Evolutionary conservation across 2,797 vertebrate species (phyloP).

Genomic region (Coregonus suidteri): DNA sequence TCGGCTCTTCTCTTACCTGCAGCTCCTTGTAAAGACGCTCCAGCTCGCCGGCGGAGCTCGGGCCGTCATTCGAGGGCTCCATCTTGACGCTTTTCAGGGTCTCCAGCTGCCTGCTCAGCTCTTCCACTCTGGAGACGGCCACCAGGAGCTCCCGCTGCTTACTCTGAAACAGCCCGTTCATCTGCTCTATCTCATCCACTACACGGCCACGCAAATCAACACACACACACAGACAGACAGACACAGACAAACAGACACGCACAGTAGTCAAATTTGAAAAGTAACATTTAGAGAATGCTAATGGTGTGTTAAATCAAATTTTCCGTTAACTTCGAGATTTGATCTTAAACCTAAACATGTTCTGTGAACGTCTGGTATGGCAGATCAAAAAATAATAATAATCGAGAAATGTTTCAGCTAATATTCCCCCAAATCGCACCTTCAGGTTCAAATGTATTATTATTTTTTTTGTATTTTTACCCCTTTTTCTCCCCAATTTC

Average conservation of each 20-base stretch:
- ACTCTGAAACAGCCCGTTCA: constrained; percentile 92
- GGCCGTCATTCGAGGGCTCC: constrained; percentile 84
- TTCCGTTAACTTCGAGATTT: neutral
- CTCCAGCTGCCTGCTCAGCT: constrained; percentile 90
- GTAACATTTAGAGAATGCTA: neutral
- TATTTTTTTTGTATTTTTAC: no score
- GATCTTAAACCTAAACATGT: no score
- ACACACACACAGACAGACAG: neutral
- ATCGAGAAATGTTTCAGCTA: neutral
- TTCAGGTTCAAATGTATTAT: neutral
- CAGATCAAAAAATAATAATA: neutral
- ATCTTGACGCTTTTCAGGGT: constrained; percentile 83
- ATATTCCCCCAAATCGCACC: neutral
- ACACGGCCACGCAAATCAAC: neutral
- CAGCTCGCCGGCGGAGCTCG: constrained; percentile 83
- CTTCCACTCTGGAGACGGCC: constrained; percentile 88
- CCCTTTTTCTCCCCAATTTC: no score
- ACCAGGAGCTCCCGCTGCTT: constrained; percentile 92
- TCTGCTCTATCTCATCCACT: constrained; percentile 98
- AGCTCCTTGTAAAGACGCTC: constrained; percentile 92
- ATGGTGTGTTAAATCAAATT: neutral
- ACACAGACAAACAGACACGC: neutral
- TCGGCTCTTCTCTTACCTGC: constrained; percentile 79
- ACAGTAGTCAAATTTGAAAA: neutral
- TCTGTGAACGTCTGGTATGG: no score